A percentile compares a stretch with the other conserved stretches of the same genome.
These are phyloP conservation scores for Cirrhinus molitorella DNA, from an alignment of 2,797 vertebrate genomes.

Conservation along the genomic window DNA sequence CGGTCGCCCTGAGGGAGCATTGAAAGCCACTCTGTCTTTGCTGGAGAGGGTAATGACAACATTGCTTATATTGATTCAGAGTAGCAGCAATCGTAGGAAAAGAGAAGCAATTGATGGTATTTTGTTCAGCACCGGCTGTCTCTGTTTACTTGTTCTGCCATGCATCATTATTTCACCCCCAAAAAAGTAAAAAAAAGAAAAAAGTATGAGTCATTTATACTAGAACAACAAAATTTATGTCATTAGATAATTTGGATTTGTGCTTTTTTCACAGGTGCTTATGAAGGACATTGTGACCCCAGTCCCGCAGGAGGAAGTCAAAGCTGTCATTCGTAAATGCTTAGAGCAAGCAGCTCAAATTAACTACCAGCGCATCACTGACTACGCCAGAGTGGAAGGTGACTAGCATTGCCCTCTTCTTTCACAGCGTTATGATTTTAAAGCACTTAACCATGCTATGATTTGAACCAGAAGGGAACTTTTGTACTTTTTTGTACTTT, in stretches of 20 bases:
- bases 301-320: slow-evolving; percentile 97
- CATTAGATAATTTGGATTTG: not conserved
- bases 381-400: slow-evolving; percentile 99
- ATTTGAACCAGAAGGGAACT: slow-evolving; percentile 23
- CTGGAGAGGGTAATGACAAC: slow-evolving; percentile 93
- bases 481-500: not conserved
- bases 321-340: slow-evolving; percentile 98
- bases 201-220: slow-evolving; percentile 5
- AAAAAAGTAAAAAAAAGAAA: not conserved
- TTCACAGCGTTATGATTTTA: slow-evolving; percentile 31
- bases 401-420: slow-evolving; percentile 69
- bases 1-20: slow-evolving; percentile 96
- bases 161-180: slow-evolving; percentile 13
- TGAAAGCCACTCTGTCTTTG: slow-evolving; percentile 98
- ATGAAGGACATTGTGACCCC: slow-evolving; percentile 99
- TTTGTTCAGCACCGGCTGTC: slow-evolving; percentile 33
- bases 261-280: slow-evolving; percentile 78
- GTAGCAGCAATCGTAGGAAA: slow-evolving; percentile 25
- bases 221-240: not conserved
- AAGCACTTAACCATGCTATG: slow-evolving; percentile 35
- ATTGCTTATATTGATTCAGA: slow-evolving; percentile 47
- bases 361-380: slow-evolving; percentile 96
- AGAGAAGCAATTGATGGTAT: slow-evolving; percentile 35
- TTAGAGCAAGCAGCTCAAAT: slow-evolving; percentile 98
- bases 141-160: slow-evolving; percentile 3